Conservation (phyloP, 2,888 invertebrate species). For the Plagiodera versicolora region DNA sequence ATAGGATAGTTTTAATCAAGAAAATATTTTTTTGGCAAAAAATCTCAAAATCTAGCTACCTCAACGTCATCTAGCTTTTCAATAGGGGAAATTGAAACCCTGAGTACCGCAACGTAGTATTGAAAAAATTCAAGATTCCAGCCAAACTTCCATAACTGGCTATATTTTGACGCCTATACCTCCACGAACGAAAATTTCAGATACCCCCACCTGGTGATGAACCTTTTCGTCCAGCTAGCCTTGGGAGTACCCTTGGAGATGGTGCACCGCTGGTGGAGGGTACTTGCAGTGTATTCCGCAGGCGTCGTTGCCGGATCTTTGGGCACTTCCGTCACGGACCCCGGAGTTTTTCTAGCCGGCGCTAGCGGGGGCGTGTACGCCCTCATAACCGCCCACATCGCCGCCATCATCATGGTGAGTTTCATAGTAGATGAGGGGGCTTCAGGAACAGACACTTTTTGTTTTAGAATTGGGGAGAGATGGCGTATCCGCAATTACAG, state of each 20-base stretch:
- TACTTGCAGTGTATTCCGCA: slow-evolving; percentile 78
- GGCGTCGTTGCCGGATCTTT: slow-evolving; percentile 86
- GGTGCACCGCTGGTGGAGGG: slow-evolving; percentile 95
- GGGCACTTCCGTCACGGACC: slow-evolving; percentile 79
- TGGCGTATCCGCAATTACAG: slow-evolving; percentile 89
- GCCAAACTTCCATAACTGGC: no score
- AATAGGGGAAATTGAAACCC: no score
- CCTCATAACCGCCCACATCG: slow-evolving; percentile 88
- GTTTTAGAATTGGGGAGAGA: slow-evolving; percentile 91
- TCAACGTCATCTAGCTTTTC: no score
- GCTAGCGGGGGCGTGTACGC: slow-evolving; percentile 97
- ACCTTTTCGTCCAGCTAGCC: slow-evolving; percentile 87
- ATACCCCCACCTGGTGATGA: slow-evolving; percentile 84
- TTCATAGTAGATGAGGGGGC: neutral
- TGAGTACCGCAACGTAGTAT: no score
- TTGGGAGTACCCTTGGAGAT: slow-evolving; percentile 94
- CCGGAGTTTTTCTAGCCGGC: slow-evolving; percentile 81
- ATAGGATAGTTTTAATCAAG: no score
- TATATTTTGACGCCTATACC: no score
- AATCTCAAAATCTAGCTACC: no score
- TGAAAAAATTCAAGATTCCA: no score
- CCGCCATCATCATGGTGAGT: slow-evolving; percentile 83
- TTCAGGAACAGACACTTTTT: slow-evolving; percentile 5
- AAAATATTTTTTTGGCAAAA: no score
- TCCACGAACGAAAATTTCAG: no score